phyloP scores from a whole-genome alignment of 2,113 vertebrate species.

The Nettapus auritus region DNA sequence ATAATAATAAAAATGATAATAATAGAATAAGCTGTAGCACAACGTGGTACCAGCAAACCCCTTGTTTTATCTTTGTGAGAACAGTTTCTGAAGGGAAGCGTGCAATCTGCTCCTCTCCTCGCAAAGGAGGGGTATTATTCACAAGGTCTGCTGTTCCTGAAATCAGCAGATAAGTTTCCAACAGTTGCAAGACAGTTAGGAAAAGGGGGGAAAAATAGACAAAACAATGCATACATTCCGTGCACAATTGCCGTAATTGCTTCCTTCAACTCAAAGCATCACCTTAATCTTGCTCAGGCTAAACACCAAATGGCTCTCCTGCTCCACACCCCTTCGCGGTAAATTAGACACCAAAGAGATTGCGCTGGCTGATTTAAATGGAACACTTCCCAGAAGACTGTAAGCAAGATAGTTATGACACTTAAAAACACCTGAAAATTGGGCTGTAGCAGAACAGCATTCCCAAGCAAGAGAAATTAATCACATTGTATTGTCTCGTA shows the following conservation, averaged over 20 bases:
- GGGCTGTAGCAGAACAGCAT: neutral
- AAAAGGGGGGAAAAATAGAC: neutral
- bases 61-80: neutral
- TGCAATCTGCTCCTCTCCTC: neutral
- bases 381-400: conserved; percentile 45
- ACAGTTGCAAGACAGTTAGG: neutral
- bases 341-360: conserved; percentile 10
- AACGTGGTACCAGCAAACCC: neutral
- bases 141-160: neutral
- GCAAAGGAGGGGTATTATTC: neutral
- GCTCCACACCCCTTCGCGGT: neutral
- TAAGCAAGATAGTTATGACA: neutral
- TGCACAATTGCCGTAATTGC: neutral
- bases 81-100: neutral
- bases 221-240: neutral
- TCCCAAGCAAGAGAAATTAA: neutral
- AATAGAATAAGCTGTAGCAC: neutral
- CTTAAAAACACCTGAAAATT: conserved; percentile 14
- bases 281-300: neutral
- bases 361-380: neutral
- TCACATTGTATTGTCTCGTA: neutral
- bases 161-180: conserved; percentile 7
- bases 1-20: no score
- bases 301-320: neutral
- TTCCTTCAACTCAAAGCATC: neutral